Evolutionary conservation across 1,140 invertebrate genomes (phyloP).

Genomic region (Caenorhabditis latens): DNA sequence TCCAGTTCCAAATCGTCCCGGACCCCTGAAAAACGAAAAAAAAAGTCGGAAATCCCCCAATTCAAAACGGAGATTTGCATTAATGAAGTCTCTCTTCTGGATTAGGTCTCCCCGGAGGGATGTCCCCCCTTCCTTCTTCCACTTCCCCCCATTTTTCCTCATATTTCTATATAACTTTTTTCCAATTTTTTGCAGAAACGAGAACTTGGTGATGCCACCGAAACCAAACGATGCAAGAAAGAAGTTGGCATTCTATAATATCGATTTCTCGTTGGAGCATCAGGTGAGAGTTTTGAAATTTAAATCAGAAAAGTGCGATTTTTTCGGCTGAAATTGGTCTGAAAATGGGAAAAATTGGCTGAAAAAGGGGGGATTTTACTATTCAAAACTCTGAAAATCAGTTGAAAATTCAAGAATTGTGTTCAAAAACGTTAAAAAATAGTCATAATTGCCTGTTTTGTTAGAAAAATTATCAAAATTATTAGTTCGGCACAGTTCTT

Average conservation of each 20-base stretch:
- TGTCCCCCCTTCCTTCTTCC: background rate
- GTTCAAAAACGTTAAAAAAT: too few relatives aligned
- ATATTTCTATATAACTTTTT: background rate
- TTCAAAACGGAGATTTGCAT: slow-evolving; percentile 17
- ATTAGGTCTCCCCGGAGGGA: background rate
- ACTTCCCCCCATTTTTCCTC: background rate
- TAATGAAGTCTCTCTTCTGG: slow-evolving; percentile 6
- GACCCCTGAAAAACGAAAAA: too few relatives aligned
- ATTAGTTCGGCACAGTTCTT: too few relatives aligned
- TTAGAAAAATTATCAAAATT: too few relatives aligned
- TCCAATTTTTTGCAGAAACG: slow-evolving; percentile 82
- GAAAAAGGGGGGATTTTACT: background rate
- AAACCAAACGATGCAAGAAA: slow-evolving; percentile 85
- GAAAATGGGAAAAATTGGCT: background rate
- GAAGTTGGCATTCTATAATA: slow-evolving; percentile 88
- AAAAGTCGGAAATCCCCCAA: too few relatives aligned
- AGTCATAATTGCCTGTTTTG: too few relatives aligned
- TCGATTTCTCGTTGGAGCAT: slow-evolving; percentile 95
- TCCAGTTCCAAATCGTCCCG: too few relatives aligned
- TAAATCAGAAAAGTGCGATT: too few relatives aligned
- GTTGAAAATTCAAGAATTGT: too few relatives aligned
- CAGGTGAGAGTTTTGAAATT: slow-evolving; percentile 66
- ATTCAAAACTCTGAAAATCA: background rate
- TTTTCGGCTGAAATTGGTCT: background rate
- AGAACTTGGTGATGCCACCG: slow-evolving; percentile 96